phyloP scores from a whole-genome alignment of 2,888 invertebrate species.

The Crematogaster levior region DNA sequence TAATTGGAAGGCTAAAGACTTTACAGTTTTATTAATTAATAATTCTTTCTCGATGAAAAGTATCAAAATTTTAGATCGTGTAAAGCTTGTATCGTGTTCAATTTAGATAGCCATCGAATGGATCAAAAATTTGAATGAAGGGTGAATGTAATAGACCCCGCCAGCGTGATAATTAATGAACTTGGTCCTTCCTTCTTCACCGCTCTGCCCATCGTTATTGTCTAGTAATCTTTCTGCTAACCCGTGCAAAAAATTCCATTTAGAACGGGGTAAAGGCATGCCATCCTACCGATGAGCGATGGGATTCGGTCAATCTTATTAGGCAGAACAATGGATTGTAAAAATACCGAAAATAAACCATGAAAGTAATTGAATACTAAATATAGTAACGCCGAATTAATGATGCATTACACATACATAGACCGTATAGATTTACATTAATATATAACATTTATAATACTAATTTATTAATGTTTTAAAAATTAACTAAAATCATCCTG shows the following conservation, averaged over 20 bases:
- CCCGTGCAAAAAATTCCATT: conserved; percentile 71
- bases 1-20: background rate
- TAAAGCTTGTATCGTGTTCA: conserved; percentile 67
- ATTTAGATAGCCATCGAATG: conserved; percentile 79
- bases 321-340: conserved; percentile 57
- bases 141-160: conserved; percentile 74
- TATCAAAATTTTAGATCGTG: conserved; percentile 59
- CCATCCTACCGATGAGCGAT: conserved; percentile 61
- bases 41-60: conserved; percentile 53
- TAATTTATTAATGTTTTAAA: conserved; percentile 14
- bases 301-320: conserved; percentile 63
- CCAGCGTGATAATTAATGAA: conserved; percentile 80
- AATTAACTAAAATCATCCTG: background rate
- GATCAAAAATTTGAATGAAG: conserved; percentile 75
- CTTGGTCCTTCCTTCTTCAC: conserved; percentile 58
- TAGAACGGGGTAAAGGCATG: conserved; percentile 64
- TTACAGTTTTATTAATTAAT: conserved; percentile 72
- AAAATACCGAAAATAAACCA: conserved; percentile 36
- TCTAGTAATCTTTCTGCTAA: conserved; percentile 74
- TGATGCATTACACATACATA: background rate
- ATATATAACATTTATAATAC: background rate
- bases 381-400: conserved; percentile 46
- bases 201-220: conserved; percentile 70
- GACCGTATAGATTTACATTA: background rate
- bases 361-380: conserved; percentile 48